These are phyloP conservation scores for Felis chaus DNA, from an alignment of 2,113 vertebrate species.

Conservation along the genomic window DNA sequence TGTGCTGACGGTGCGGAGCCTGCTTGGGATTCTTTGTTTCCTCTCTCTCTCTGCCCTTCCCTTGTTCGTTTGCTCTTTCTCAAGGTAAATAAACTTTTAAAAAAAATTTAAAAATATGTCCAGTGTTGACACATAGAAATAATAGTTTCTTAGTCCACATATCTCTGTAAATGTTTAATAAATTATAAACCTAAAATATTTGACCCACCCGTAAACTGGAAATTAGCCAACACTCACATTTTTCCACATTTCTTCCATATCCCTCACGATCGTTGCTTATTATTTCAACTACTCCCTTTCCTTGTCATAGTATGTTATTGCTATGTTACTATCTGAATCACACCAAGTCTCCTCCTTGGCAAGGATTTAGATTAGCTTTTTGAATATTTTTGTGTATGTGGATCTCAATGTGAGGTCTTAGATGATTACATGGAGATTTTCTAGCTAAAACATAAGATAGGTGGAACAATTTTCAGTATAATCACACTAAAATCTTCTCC, in stretches of 20 bases:
- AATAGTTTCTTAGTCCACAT: not conserved
- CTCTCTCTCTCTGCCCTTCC: too few species aligned
- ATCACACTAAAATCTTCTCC: not conserved
- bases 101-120: not conserved
- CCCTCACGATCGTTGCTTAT: not conserved
- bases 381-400: not conserved
- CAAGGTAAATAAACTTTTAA: too few species aligned
- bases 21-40: too few species aligned
- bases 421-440: not conserved
- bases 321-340: not conserved
- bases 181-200: not conserved
- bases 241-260: not conserved
- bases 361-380: not conserved
- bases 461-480: not conserved
- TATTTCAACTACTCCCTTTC: not conserved
- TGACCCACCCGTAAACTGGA: not conserved
- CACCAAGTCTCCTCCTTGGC: not conserved
- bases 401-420: not conserved
- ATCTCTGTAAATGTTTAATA: not conserved
- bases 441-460: not conserved
- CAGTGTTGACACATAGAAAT: not conserved
- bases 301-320: not conserved
- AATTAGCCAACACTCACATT: not conserved
- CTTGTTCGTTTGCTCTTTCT: too few species aligned
- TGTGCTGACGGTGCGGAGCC: too few species aligned